These are phyloP conservation scores for Panorpa germanica DNA, from an alignment of 2,888 invertebrate species.

Conservation along the genomic window DNA sequence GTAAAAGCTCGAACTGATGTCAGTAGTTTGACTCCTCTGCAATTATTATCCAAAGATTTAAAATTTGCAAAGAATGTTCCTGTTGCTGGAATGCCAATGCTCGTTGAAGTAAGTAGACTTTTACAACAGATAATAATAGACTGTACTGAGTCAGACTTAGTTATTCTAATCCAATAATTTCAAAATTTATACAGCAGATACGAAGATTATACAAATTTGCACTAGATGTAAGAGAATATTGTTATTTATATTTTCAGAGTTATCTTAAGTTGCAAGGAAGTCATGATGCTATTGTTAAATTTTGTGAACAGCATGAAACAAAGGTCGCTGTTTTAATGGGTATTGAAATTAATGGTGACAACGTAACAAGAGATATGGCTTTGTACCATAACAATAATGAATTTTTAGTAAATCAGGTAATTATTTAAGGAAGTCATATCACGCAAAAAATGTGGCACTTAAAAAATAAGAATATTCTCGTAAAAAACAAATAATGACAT, in stretches of 20 bases:
- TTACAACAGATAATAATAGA: slow-evolving; percentile 16
- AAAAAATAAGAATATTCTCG: slow-evolving; percentile 14
- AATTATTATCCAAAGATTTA: slow-evolving; percentile 56
- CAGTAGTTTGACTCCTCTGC: slow-evolving; percentile 35
- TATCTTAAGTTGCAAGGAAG: slow-evolving; percentile 30
- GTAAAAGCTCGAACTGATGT: slow-evolving; percentile 47
- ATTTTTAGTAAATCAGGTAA: slow-evolving; percentile 17
- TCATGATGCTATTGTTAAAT: slow-evolving; percentile 27
- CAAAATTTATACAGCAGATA: too few species aligned
- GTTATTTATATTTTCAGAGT: slow-evolving; percentile 21
- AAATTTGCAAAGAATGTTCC: slow-evolving; percentile 39
- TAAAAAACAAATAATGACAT: slow-evolving; percentile 1
- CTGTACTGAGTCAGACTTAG: too few species aligned
- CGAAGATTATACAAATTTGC: too few species aligned
- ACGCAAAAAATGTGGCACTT: slow-evolving; percentile 14
- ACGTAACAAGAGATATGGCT: slow-evolving; percentile 37
- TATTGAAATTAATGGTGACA: slow-evolving; percentile 29
- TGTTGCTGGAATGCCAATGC: slow-evolving; percentile 36
- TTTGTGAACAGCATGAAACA: slow-evolving; percentile 25
- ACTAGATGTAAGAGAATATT: too few species aligned
- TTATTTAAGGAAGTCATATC: too few species aligned
- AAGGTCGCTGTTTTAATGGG: slow-evolving; percentile 37
- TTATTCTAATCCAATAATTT: too few species aligned
- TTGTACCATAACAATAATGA: slow-evolving; percentile 23
- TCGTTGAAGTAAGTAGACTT: slow-evolving; percentile 33